Evolutionary conservation across 2,888 invertebrate genomes (phyloP).

Genomic region (Xestobium rufovillosum): DNA sequence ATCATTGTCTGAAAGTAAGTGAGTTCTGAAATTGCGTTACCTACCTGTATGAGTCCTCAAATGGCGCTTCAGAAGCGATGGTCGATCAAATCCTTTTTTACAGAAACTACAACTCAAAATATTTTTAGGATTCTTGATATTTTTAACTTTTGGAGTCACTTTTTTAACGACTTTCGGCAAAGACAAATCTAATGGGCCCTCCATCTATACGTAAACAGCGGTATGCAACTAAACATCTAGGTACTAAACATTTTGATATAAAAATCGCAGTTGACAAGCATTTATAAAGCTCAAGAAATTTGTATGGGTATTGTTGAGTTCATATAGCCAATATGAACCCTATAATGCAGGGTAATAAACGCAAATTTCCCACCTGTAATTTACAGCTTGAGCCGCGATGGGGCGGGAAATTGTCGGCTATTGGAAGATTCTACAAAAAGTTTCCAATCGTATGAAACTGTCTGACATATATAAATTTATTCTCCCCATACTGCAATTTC

Average conservation of each 20-base stretch:
- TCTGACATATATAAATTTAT: background rate
- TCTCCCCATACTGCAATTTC: conserved; percentile 1
- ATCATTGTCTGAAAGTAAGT: background rate
- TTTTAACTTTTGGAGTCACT: background rate
- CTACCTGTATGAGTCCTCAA: conserved; percentile 89
- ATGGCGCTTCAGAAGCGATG: conserved; percentile 81
- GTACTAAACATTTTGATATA: conserved; percentile 5
- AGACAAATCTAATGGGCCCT: conserved; percentile 25
- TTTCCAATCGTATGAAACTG: background rate
- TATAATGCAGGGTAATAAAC: background rate
- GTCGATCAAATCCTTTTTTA: conserved; percentile 85
- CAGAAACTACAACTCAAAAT: conserved; percentile 78
- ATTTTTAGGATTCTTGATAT: conserved; percentile 15
- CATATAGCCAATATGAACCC: conserved; percentile 3
- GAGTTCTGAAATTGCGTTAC: too few species aligned
- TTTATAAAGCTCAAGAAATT: background rate
- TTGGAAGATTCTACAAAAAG: conserved; percentile 1
- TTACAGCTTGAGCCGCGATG: background rate
- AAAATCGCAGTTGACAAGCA: conserved; percentile 4
- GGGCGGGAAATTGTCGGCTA: conserved; percentile 1
- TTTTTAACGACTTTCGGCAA: conserved; percentile 14
- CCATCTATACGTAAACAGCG: conserved; percentile 19
- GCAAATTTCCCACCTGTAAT: conserved; percentile 1
- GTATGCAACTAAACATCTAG: too few species aligned
- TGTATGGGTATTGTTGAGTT: background rate